Evolutionary conservation across 2,113 vertebrate genomes (phyloP).

Genomic region (Balaeniceps rex): DNA sequence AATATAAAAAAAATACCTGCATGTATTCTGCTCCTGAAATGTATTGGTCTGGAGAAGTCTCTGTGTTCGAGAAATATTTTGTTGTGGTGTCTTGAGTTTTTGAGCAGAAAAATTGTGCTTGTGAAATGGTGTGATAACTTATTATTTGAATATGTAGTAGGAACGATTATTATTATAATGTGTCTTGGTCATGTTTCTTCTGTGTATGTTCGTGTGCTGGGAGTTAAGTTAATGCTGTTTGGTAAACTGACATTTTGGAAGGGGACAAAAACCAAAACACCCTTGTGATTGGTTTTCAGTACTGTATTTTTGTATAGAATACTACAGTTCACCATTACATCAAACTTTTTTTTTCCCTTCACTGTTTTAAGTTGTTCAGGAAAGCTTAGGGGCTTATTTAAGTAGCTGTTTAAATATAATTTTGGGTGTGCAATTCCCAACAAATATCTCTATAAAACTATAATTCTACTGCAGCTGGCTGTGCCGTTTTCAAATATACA

Average conservation of each 20-base stretch:
- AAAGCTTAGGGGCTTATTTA: neutral
- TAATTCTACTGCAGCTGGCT: neutral
- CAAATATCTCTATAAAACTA: neutral
- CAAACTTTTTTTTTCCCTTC: neutral
- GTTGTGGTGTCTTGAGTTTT: neutral
- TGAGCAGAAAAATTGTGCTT: neutral
- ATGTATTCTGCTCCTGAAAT: neutral
- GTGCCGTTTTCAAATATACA: neutral
- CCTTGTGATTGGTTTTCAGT: neutral
- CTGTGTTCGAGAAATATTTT: rapidly evolving
- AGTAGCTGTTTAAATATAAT: neutral
- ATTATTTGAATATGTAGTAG: neutral
- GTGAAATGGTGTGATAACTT: neutral
- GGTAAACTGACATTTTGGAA: neutral
- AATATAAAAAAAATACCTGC: neutral
- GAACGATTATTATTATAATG: neutral
- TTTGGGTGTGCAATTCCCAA: neutral
- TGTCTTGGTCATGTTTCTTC: neutral
- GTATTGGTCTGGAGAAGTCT: neutral
- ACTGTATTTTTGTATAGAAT: neutral
- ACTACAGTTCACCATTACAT: neutral
- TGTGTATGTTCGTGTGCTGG: rapidly evolving
- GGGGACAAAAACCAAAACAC: neutral
- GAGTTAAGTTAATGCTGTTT: neutral
- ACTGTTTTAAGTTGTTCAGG: neutral